Base-by-base conservation (phyloP, 2,888 invertebrate species). In the Melikaiella ostensackeni region DNA sequence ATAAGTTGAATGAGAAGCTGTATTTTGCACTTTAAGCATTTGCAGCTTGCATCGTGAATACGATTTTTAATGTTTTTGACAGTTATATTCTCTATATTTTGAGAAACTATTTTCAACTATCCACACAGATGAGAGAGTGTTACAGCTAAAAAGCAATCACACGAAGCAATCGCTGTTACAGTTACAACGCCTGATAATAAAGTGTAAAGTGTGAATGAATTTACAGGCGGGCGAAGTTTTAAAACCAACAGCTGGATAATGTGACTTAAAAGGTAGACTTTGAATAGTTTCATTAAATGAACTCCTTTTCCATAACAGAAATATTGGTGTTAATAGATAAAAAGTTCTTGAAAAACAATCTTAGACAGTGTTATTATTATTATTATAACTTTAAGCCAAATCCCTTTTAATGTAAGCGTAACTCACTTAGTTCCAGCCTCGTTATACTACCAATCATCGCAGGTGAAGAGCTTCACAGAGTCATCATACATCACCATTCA, bases 1-100 rank as follows among this genome's bases (percentile, higher is more conserved):
- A 27, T 42, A 1, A 66, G 19, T 19, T 30, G 46, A 46, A 50
- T 2, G 9, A 50, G 66, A n/a, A 19, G 66, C 27, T 66, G 2
- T 4, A 66, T n/a, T 1, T 46, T 66, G 19, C 66, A 42, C 16
- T 64, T 64, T 6, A 66, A 66, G 42, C 64, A 66, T 5, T 13
- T 5, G 24, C 42, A 66, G 3, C 16, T 24, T 38, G 13, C 13
- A 38, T 11, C 38, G 13, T 38, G 38, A 13, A 38, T 38, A 16
- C 0, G 1, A 19, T 13, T 16, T 19, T 30, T 19, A 7, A 64
- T 13, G 6, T 38, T 24, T 19, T 16, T 7, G 8, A n/a, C 24
- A 66, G 27, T 42, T 19, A 46, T 27, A 27, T 66, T 19, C 27
- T 27, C 27, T 46, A 66, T 66, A 46, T 66, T 50, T 11, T 9